Conservation (phyloP, 2,797 vertebrate species). For the Balearica regulorum region DNA sequence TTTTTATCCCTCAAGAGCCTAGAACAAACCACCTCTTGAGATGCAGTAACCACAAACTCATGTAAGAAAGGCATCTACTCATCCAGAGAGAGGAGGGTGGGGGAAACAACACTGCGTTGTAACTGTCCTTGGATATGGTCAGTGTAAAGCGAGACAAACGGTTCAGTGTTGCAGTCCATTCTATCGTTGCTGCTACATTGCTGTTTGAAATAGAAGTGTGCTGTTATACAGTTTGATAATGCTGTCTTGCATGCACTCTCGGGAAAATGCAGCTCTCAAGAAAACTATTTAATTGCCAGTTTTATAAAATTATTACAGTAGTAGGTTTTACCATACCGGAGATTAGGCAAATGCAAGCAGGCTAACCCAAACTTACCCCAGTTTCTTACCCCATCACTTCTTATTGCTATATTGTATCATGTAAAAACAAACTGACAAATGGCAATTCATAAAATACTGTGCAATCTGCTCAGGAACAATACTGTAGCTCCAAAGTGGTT, state of each 20-base stretch:
- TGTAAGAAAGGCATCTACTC: not conserved
- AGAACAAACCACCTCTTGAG: not conserved
- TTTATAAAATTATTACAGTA: not conserved
- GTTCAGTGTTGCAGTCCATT: not conserved
- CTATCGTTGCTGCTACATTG: not conserved
- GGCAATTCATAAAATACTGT: conserved; percentile 22
- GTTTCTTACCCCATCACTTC: not conserved
- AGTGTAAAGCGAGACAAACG: not conserved
- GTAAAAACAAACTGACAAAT: conserved; percentile 9
- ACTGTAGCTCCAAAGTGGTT: not conserved
- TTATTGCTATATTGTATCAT: not conserved
- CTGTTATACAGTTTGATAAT: not conserved
- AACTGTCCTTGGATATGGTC: not conserved
- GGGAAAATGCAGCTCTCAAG: not conserved
- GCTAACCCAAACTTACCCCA: not conserved
- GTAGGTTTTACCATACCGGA: not conserved
- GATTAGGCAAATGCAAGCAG: not conserved
- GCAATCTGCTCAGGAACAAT: not conserved
- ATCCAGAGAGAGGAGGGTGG: not conserved
- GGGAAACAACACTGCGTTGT: not conserved
- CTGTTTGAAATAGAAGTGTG: not conserved
- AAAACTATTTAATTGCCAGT: not conserved
- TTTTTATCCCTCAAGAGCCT: not conserved
- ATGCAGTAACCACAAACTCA: not conserved
- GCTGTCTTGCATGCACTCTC: not conserved